Percentiles rank a stretch among this genome's conserved stretches.
These are phyloP conservation scores for Sclerurus mexicanus DNA, from an alignment of 2,113 vertebrate genomes.

Conservation along the genomic window DNA sequence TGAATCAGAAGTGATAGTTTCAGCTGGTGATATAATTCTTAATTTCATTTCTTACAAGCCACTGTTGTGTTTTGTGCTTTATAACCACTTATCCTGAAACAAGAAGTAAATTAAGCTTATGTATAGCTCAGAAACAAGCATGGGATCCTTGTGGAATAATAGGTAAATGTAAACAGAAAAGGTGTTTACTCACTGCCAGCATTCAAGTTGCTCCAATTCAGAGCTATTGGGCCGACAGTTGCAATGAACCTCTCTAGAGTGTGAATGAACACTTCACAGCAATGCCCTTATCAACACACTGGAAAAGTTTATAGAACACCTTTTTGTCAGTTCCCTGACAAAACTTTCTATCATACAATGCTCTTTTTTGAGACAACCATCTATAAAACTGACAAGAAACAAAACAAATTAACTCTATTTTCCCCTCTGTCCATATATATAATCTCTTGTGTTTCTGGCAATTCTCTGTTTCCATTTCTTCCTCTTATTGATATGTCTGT, in stretches of 20 bases:
- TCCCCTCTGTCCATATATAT: background rate
- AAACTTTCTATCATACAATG: background rate
- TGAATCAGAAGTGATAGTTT: background rate
- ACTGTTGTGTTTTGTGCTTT: background rate
- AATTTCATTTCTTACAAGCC: background rate
- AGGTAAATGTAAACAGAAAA: background rate
- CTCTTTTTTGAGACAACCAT: background rate
- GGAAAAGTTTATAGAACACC: background rate
- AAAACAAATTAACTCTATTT: background rate
- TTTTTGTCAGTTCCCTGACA: background rate
- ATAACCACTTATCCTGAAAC: background rate
- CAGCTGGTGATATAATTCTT: background rate
- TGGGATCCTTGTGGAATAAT: background rate
- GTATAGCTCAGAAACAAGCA: background rate
- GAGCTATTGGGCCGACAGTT: background rate
- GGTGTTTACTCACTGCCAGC: background rate
- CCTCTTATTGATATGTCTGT: background rate
- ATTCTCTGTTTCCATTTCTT: background rate
- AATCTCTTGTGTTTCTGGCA: background rate
- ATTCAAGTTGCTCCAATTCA: background rate
- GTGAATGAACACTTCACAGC: background rate
- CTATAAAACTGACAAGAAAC: background rate
- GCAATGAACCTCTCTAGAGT: background rate
- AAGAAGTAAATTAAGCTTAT: background rate
- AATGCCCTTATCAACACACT: background rate